A percentile compares a stretch with the other conserved stretches of the same genome.
phyloP scores from a whole-genome alignment of 1,140 invertebrate species.

The Bombus vancouverensis region DNA sequence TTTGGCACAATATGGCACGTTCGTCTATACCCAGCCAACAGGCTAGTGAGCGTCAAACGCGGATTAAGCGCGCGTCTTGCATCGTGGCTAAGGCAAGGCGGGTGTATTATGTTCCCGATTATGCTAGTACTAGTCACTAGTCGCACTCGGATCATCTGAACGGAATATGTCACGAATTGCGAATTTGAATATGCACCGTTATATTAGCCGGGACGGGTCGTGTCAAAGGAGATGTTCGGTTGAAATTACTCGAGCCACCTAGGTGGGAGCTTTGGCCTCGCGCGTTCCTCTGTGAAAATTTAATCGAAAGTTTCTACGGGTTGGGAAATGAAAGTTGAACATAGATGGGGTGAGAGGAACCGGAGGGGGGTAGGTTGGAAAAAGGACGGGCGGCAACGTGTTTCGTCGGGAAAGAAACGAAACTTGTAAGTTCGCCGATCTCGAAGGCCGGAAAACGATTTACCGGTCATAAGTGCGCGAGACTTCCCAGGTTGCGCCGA shows the following conservation, averaged over 20 bases:
- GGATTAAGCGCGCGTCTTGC: conserved; percentile 59
- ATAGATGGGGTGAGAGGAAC: neutral
- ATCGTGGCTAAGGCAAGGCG: conserved; percentile 11
- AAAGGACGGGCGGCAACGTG: neutral
- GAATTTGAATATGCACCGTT: conserved; percentile 33
- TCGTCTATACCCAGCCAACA: conserved; percentile 44
- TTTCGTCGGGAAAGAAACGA: conserved; percentile 29
- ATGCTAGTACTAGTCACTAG: neutral
- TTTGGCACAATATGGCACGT: conserved; percentile 71
- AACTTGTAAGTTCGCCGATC: conserved; percentile 41
- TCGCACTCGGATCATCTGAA: neutral
- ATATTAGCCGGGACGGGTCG: conserved; percentile 16
- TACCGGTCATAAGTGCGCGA: conserved; percentile 44
- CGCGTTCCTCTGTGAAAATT: conserved; percentile 24
- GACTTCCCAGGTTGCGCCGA: conserved; percentile 27
- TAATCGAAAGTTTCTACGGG: conserved; percentile 28
- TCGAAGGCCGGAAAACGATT: conserved; percentile 40
- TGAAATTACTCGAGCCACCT: conserved; percentile 26
- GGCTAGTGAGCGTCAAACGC: conserved; percentile 57
- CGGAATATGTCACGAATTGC: neutral
- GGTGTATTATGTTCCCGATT: conserved; percentile 6
- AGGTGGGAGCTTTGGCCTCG: conserved; percentile 7
- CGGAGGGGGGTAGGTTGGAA: neutral
- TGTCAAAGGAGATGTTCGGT: conserved; percentile 40
- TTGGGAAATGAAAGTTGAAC: conserved; percentile 46